Evolutionary conservation across 2,888 invertebrate species (phyloP).

Genomic region (Lysandra bellargus): DNA sequence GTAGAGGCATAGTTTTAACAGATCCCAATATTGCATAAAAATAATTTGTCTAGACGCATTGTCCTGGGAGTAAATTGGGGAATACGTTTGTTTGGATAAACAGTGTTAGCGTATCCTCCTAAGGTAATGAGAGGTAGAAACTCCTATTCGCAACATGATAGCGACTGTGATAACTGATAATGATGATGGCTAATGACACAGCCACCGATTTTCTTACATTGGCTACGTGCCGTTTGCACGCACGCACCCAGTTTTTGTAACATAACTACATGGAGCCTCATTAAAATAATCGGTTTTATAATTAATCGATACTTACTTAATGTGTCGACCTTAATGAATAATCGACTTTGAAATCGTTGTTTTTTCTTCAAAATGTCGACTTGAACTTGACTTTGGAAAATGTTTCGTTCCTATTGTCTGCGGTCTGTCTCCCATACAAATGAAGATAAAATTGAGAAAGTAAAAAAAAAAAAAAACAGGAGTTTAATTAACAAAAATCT

Average conservation of each 20-base stretch:
- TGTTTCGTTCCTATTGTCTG: neutral
- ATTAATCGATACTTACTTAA: slow-evolving; percentile 22
- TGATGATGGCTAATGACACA: neutral
- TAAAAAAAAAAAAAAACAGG: neutral
- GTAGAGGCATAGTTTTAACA: too few relatives aligned
- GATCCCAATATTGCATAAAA: too few relatives aligned
- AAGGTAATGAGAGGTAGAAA: too few relatives aligned
- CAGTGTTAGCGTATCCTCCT: too few relatives aligned
- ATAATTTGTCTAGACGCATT: too few relatives aligned
- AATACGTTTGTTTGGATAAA: too few relatives aligned
- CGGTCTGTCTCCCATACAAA: neutral
- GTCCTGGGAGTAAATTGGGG: too few relatives aligned
- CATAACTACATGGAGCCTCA: neutral
- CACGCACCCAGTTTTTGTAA: slow-evolving; percentile 11
- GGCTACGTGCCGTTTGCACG: slow-evolving; percentile 28
- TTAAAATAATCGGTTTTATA: slow-evolving; percentile 26
- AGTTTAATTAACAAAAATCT: neutral
- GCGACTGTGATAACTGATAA: too few relatives aligned
- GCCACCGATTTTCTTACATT: neutral
- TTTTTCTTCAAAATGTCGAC: neutral
- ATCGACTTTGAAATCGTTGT: neutral
- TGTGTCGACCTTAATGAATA: slow-evolving; percentile 25
- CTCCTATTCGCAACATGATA: too few relatives aligned
- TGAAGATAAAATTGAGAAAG: too few relatives aligned
- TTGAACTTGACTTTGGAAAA: slow-evolving; percentile 14